phyloP scores from a whole-genome alignment of 2,888 invertebrate genomes.

The Maniola hyperantus region DNA sequence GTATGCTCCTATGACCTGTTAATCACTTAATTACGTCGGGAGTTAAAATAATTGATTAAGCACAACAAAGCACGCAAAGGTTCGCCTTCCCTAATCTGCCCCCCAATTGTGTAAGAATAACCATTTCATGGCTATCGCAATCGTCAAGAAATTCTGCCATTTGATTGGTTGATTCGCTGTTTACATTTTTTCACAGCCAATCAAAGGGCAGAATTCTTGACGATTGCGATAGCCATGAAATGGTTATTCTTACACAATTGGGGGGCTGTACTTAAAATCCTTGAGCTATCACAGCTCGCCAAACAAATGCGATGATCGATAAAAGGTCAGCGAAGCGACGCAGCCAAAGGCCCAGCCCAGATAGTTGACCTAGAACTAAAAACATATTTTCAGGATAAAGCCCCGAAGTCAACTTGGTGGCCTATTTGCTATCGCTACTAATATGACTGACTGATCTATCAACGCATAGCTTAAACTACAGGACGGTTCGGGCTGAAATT shows the following conservation, averaged over 20 bases:
- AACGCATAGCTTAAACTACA: too few relatives aligned
- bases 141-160: too few relatives aligned
- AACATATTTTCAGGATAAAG: not conserved
- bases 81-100: not conserved
- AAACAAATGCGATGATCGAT: constrained; percentile 10
- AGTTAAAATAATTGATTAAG: not conserved
- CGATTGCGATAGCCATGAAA: too few relatives aligned
- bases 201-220: too few relatives aligned
- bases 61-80: not conserved
- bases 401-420: not conserved
- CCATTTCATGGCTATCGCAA: too few relatives aligned
- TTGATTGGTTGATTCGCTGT: too few relatives aligned
- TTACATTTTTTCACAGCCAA: too few relatives aligned
- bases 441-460: too few relatives aligned
- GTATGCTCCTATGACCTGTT: too few relatives aligned
- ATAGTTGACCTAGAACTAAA: not conserved
- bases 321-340: not conserved
- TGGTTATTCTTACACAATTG: too few relatives aligned
- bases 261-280: not conserved
- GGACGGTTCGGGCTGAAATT: too few relatives aligned
- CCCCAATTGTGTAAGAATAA: too few relatives aligned
- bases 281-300: not conserved
- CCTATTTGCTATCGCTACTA: not conserved
- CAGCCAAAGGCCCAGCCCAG: not conserved
- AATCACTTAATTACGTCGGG: not conserved